Base-by-base conservation (phyloP, 2,113 vertebrate genomes). In the Vulpes vulpes region DNA sequence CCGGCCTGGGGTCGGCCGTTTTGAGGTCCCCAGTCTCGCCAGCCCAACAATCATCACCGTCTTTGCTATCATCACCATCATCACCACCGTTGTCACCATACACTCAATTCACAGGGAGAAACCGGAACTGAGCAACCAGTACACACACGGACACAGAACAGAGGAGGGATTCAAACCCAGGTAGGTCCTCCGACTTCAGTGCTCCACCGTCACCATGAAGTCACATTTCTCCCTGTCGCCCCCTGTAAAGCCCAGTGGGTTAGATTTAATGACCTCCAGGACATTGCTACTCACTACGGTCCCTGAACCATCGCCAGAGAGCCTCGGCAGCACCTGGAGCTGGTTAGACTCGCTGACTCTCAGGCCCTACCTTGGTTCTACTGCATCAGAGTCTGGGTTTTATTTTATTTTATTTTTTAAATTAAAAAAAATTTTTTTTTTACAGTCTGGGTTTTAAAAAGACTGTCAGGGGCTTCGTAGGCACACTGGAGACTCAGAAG, bases 31-130 rank as follows among this genome's bases (percentile, higher is more conserved):
- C 43, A 43, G 43, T 43, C 43, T 43, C 53, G 4, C 53, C 64
- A 76, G 0, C 65, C 22, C 0, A 2, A 55, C 3, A 12, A 22
- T 0, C 16, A 27, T 2, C 30, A 35, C 1, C 22, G 3, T 0
- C 4, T 55, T 55, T 55, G 55, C 55, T 55, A 3, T 0, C 51
- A 43, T 0, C 51, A 49, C 1, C 69, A 3, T 0, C 51, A 32
- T 0, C 51, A 49, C 1, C 57, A 59, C 25, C 74, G 30, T 51
- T 51, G 43, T 76, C 74, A 16, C 35, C 12, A 67, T 49, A 17
- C 76, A 51, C 15, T 65, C 38, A 83, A 30, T 30, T 83, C 71
- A 82, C 8, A 73, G 80, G 76, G 73, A 94, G 74, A 83, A 59
- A 82, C 12, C 3, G 49, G 60, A 35, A 53, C 23, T 19, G 35